Percentiles rank a stretch among this genome's conserved stretches.
phyloP scores from a whole-genome alignment of 2,113 vertebrate genomes.

The Taxidea taxus region DNA sequence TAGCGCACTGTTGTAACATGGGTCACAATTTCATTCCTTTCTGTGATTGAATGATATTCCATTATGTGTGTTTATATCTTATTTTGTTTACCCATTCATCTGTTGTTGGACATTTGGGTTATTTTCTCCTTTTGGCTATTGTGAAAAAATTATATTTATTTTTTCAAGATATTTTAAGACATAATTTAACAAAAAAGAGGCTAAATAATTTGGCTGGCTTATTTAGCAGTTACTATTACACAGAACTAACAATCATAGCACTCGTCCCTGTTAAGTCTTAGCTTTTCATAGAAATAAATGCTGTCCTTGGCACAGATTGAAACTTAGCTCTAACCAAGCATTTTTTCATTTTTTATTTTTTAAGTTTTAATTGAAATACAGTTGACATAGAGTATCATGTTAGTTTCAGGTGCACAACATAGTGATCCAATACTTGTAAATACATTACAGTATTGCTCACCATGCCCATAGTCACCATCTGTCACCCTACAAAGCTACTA shows the following conservation, averaged over 20 bases:
- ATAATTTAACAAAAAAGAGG: neutral
- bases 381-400: neutral
- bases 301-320: neutral
- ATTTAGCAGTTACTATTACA: neutral
- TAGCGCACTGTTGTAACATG: neutral
- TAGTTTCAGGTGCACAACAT: neutral
- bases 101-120: neutral
- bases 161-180: constrained; percentile 31
- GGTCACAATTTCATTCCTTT: neutral
- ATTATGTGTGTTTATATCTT: neutral
- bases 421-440: neutral
- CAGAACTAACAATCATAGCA: neutral
- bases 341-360: neutral
- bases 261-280: neutral
- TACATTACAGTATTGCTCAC: neutral
- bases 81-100: neutral
- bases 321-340: neutral
- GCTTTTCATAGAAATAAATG: neutral
- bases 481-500: neutral
- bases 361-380: neutral
- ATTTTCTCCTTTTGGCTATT: neutral
- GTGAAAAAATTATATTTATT: neutral
- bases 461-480: neutral
- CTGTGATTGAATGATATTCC: neutral
- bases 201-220: neutral